These are phyloP conservation scores for Lates japonicus DNA, from an alignment of 2,797 vertebrate species.

Conservation along the genomic window DNA sequence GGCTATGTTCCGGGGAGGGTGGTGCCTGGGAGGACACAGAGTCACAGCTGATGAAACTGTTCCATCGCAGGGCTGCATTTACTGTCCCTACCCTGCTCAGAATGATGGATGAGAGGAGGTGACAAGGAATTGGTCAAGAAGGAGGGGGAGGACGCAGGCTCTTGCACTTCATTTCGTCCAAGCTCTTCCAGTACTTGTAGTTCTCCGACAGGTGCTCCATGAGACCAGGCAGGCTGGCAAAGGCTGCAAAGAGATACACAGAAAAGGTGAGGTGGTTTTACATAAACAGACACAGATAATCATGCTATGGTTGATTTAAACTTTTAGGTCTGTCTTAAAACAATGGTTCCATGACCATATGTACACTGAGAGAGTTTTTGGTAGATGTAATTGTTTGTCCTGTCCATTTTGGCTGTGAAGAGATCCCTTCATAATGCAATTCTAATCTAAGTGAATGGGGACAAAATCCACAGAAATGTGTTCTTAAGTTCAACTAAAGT, in stretches of 20 bases:
- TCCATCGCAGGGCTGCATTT: slow-evolving; percentile 19
- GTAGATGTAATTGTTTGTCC: no score
- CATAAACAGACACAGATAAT: not conserved
- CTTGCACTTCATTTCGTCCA: slow-evolving; percentile 95
- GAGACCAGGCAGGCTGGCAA: slow-evolving; percentile 93
- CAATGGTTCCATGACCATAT: no score
- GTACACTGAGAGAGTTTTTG: no score
- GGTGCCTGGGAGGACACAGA: slow-evolving; percentile 5
- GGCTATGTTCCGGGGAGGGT: not conserved
- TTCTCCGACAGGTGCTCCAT: slow-evolving; percentile 95
- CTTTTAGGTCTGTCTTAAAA: no score
- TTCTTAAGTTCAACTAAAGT: no score
- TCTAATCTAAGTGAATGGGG: no score
- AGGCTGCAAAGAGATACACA: slow-evolving; percentile 83
- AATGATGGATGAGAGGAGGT: slow-evolving; percentile 42
- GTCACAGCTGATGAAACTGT: slow-evolving; percentile 48
- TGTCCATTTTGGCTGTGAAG: no score
- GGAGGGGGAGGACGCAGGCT: slow-evolving; percentile 91
- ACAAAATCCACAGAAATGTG: no score
- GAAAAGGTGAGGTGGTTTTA: not conserved
- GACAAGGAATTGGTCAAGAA: slow-evolving; percentile 72
- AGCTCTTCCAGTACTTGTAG: slow-evolving; percentile 96
- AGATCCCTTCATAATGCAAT: no score
- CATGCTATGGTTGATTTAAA: no score
- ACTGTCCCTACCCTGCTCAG: slow-evolving; percentile 26